Evolutionary conservation across 2,888 invertebrate species (phyloP).

Genomic region (Panorpa germanica): DNA sequence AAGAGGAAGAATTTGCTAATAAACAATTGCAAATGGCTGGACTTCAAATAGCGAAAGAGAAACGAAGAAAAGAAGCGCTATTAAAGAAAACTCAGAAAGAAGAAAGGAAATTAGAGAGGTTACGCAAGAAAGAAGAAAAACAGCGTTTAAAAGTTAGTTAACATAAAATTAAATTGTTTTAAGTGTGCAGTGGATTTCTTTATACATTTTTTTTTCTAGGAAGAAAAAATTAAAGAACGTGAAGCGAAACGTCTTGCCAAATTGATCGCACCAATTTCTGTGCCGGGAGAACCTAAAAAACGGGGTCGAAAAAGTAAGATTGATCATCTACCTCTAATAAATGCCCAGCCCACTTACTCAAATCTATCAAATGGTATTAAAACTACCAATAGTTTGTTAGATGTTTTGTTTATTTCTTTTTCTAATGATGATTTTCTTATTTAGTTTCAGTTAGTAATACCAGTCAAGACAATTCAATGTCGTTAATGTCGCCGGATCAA

Average conservation of each 20-base stretch:
- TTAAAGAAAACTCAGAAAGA: conserved; percentile 30
- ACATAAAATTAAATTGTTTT: no score
- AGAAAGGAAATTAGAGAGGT: conserved; percentile 26
- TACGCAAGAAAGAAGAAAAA: conserved; percentile 30
- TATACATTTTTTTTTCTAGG: no score
- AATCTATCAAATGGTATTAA: not conserved
- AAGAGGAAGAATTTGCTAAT: conserved; percentile 37
- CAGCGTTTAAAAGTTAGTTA: conserved; percentile 26
- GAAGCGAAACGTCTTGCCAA: conserved; percentile 28
- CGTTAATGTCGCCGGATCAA: no score
- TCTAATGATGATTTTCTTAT: no score
- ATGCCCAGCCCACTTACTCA: not conserved
- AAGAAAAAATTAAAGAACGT: conserved; percentile 28
- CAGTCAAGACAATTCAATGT: no score
- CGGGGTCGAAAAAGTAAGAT: conserved; percentile 18
- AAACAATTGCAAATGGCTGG: conserved; percentile 27
- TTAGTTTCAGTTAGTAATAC: no score
- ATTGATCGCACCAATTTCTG: conserved; percentile 23
- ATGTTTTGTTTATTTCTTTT: no score
- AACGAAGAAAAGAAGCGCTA: conserved; percentile 32
- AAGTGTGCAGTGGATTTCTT: no score
- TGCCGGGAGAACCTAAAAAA: conserved; percentile 23
- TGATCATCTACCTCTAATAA: conserved; percentile 9
- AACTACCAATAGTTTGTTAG: no score
- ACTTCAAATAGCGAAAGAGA: conserved; percentile 27